phyloP scores from a whole-genome alignment of 2,113 vertebrate genomes.

The Chaetodon auriga region DNA sequence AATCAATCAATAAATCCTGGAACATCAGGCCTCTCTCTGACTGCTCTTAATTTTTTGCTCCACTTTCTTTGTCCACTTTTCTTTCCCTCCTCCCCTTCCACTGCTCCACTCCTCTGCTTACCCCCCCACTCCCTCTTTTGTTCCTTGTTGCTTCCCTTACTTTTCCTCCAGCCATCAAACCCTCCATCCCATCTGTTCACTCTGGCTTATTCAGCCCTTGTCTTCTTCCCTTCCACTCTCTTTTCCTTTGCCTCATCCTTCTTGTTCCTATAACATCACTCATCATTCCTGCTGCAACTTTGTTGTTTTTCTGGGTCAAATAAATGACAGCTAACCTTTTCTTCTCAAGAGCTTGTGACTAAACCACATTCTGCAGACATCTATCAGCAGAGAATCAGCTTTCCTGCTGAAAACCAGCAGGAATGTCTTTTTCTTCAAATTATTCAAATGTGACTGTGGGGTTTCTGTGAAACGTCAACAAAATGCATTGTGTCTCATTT shows the following conservation, averaged over 20 bases:
- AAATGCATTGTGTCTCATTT: conserved; percentile 31
- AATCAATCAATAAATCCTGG: conserved; percentile 13
- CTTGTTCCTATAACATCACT: conserved; percentile 30
- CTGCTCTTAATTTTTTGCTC: neutral
- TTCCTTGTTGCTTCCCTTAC: conserved; percentile 41
- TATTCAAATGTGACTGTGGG: conserved; percentile 27
- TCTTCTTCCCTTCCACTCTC: neutral
- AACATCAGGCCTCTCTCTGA: conserved; percentile 12
- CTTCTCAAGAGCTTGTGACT: neutral
- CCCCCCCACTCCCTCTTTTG: conserved; percentile 34
- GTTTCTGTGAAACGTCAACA: conserved; percentile 27
- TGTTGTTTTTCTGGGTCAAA: conserved; percentile 26
- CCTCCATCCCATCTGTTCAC: conserved; percentile 61
- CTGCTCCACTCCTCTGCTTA: neutral
- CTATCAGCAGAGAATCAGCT: conserved; percentile 7
- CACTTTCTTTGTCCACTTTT: conserved; percentile 7
- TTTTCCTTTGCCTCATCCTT: conserved; percentile 30
- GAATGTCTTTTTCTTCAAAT: conserved; percentile 2
- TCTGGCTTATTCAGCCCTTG: conserved; percentile 23
- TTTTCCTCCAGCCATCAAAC: conserved; percentile 44
- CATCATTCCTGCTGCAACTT: conserved; percentile 20
- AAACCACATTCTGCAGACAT: conserved; percentile 2
- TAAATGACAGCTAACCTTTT: conserved; percentile 35
- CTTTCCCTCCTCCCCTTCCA: conserved; percentile 3
- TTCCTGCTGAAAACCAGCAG: conserved; percentile 7